Percentiles rank a stretch among this genome's conserved stretches.
phyloP scores from a whole-genome alignment of 1,140 invertebrate genomes.

The Cylas formicarius region DNA sequence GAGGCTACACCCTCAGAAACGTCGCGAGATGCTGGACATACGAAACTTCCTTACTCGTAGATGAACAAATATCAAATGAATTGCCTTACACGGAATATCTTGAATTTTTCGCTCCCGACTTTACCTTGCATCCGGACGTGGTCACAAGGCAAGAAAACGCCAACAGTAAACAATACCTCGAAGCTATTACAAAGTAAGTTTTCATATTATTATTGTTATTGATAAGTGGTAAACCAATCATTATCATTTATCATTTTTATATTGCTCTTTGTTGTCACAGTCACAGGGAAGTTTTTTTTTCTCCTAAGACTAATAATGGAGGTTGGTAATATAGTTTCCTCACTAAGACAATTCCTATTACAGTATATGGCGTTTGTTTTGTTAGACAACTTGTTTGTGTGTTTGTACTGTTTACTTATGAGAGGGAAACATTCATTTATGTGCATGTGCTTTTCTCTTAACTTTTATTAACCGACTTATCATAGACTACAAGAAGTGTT shows the following conservation, averaged over 20 bases:
- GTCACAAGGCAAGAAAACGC: slow-evolving; percentile 80
- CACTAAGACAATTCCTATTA: no score
- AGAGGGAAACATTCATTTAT: no score
- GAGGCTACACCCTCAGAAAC: slow-evolving; percentile 95
- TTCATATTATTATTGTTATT: background rate
- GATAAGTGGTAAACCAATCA: no score
- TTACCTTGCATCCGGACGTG: slow-evolving; percentile 86
- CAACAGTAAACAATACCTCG: slow-evolving; percentile 87
- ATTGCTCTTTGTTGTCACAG: no score
- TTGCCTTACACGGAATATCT: slow-evolving; percentile 90
- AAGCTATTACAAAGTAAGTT: slow-evolving; percentile 65
- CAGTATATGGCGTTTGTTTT: no score
- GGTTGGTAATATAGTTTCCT: no score
- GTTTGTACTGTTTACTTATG: no score
- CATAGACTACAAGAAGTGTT: no score
- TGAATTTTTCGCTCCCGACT: slow-evolving; percentile 94
- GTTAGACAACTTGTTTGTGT: no score
- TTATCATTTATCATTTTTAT: slow-evolving; percentile 7
- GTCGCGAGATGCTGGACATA: slow-evolving; percentile 99
- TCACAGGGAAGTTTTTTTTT: no score
- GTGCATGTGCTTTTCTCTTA: no score
- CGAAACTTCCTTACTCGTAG: slow-evolving; percentile 90
- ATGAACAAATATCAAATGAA: slow-evolving; percentile 86
- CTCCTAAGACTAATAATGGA: background rate
- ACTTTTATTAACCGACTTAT: no score